These are phyloP conservation scores for Polymixis flavicincta DNA, from an alignment of 2,888 invertebrate genomes.

Conservation along the genomic window DNA sequence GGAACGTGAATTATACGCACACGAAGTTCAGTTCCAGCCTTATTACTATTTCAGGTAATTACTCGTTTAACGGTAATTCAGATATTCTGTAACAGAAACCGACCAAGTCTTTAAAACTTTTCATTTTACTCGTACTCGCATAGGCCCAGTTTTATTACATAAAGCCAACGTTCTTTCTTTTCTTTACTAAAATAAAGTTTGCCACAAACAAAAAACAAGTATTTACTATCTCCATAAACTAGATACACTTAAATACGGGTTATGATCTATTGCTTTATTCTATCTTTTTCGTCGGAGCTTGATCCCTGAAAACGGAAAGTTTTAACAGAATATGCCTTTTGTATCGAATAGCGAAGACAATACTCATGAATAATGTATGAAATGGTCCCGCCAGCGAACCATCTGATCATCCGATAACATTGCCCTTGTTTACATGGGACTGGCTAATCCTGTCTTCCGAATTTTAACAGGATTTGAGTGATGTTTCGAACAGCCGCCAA, in stretches of 20 bases:
- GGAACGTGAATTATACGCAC: conserved; percentile 78
- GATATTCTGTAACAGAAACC: conserved; percentile 22
- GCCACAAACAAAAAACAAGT: conserved; percentile 46
- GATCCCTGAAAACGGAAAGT: conserved; percentile 57
- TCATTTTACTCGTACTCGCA: neutral
- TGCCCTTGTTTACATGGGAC: conserved; percentile 84
- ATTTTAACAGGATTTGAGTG: conserved; percentile 86
- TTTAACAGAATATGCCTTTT: conserved; percentile 69
- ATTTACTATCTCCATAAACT: conserved; percentile 45
- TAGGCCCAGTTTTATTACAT: conserved; percentile 26
- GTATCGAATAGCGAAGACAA: conserved; percentile 76
- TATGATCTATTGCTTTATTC: conserved; percentile 65
- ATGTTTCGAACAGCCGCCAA: conserved; percentile 72
- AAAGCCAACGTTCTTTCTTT: conserved; percentile 21
- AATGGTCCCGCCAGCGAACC: conserved; percentile 74
- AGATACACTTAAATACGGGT: conserved; percentile 44
- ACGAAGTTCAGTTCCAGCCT: conserved; percentile 71
- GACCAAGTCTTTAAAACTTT: conserved; percentile 10
- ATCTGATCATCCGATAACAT: conserved; percentile 85
- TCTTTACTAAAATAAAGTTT: conserved; percentile 26
- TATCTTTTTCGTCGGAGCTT: conserved; percentile 51
- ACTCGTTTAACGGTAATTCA: conserved; percentile 51
- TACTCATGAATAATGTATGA: conserved; percentile 86
- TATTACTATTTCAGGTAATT: conserved; percentile 68
- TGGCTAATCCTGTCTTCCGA: conserved; percentile 83